Base-by-base conservation (phyloP, 2,797 vertebrate species). In the Rhinophrynus dorsalis region DNA sequence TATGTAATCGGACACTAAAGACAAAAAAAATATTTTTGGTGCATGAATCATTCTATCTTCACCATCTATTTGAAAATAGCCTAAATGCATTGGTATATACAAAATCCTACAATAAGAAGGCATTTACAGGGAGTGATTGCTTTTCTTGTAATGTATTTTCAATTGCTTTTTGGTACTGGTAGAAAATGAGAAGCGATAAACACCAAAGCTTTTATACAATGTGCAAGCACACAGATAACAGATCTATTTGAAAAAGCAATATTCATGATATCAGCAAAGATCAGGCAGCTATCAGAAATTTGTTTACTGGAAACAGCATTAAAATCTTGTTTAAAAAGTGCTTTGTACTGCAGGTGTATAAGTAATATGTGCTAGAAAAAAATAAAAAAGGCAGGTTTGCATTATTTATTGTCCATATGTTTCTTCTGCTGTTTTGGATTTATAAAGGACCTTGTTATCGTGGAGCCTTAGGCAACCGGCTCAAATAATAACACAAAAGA, bases 321-420 rank as follows among this genome's bases (percentile, higher is more conserved):
- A 82, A 76, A 81, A 82, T 80, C 79, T 80, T 75, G 77, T 87
- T 87, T 85, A 75, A 78, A 76, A 74, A 78, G 84, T 78, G 79
- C 67, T 74, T 81, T 82, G 74, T 79, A 80, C 79, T 82, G 77
- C 81, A 82, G 77, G 75, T 83, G 59, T 77, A 33, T 69, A 77
- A 74, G 71, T 77, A 77, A n/a, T n/a, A n/a, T n/a, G n/a, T n/a
- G n/a, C n/a, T n/a, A n/a, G n/a, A n/a, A n/a, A n/a, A n/a, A 81
- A 82, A 76, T 76, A 77, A 72, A 78, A 86, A 67, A 83, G 80
- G 81, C 82, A 83, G 80, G 79, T 79, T 82, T 90, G 88, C 88
- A 89, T 90, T 88, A 89, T 88, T 89, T 89, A 88, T 87, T 78
- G 60, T 64, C 79, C 80, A 75, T 84, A 78, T 84, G 78, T 87